These are phyloP conservation scores for Lucilia cuprina DNA, from an alignment of 1,140 invertebrate genomes.

Conservation along the genomic window DNA sequence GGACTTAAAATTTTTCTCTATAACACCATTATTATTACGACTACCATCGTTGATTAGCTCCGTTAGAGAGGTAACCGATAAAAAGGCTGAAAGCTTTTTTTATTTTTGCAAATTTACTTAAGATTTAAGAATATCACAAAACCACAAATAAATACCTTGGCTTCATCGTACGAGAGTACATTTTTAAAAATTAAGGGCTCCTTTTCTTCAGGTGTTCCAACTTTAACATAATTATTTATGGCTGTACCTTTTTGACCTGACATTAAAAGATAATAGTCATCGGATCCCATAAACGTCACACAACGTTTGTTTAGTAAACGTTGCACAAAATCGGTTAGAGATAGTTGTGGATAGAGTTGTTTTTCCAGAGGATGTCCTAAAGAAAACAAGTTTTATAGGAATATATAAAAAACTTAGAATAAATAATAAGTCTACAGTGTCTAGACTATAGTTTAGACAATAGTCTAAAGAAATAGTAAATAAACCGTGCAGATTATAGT, in stretches of 20 bases:
- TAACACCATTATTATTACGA: constrained; percentile 66
- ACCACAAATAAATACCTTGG: constrained; percentile 45
- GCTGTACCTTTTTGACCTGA: constrained; percentile 36
- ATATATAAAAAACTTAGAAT: too few species aligned
- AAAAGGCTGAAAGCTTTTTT: constrained; percentile 66
- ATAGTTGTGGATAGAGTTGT: constrained; percentile 41
- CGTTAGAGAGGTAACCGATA: constrained; percentile 69
- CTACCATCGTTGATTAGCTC: constrained; percentile 72
- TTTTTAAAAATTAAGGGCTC: constrained; percentile 43
- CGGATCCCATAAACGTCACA: constrained; percentile 40
- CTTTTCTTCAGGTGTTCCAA: constrained; percentile 43
- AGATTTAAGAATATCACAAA: too few species aligned
- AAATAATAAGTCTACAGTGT: too few species aligned
- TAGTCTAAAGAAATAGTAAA: too few species aligned
- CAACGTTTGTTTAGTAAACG: constrained; percentile 51
- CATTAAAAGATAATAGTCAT: constrained; percentile 41
- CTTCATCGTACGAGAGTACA: constrained; percentile 56
- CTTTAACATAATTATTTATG: constrained; percentile 42
- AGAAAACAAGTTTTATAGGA: too few species aligned
- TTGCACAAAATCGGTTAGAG: constrained; percentile 47
- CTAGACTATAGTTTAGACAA: too few species aligned
- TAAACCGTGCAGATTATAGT: too few species aligned
- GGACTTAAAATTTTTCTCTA: constrained; percentile 43
- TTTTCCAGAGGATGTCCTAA: constrained; percentile 42
- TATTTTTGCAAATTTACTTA: not conserved